Evolutionary conservation across 2,888 invertebrate species (phyloP).

Genomic region (Mythimna albipuncta): DNA sequence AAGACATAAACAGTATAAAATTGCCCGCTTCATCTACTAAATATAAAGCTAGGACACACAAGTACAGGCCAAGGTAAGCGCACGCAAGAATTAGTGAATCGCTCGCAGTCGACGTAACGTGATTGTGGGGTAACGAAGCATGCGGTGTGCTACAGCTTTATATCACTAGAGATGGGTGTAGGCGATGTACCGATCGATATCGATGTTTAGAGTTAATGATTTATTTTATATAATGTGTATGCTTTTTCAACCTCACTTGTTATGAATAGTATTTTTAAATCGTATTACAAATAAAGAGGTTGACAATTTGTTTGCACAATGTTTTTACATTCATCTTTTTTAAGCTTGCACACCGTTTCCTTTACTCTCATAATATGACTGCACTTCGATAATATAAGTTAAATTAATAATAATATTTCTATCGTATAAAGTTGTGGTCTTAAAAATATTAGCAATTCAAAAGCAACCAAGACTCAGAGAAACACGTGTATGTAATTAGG

Average conservation of each 20-base stretch:
- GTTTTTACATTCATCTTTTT: too few species aligned
- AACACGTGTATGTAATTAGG: background rate
- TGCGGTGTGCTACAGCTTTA: conserved; percentile 63
- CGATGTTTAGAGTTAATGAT: conserved; percentile 14
- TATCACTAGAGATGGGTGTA: conserved; percentile 48
- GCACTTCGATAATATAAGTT: too few species aligned
- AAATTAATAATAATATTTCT: too few species aligned
- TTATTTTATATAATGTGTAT: background rate
- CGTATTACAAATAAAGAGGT: too few species aligned
- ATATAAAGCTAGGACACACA: conserved; percentile 32
- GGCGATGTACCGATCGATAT: conserved; percentile 8
- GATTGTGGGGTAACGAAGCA: conserved; percentile 77
- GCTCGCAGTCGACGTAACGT: conserved; percentile 62
- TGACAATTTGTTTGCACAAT: too few species aligned
- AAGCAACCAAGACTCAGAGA: background rate
- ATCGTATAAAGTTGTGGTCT: too few species aligned
- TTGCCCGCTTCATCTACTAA: background rate
- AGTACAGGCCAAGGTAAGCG: conserved; percentile 55
- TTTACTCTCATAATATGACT: too few species aligned
- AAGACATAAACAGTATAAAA: background rate
- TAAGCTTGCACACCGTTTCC: too few species aligned
- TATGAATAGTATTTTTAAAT: too few species aligned
- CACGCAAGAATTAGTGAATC: conserved; percentile 66
- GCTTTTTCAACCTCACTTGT: too few species aligned
- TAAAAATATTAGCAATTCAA: background rate